These are phyloP conservation scores for Mechanitis messenoides DNA, from an alignment of 2,888 invertebrate genomes.

Conservation along the genomic window DNA sequence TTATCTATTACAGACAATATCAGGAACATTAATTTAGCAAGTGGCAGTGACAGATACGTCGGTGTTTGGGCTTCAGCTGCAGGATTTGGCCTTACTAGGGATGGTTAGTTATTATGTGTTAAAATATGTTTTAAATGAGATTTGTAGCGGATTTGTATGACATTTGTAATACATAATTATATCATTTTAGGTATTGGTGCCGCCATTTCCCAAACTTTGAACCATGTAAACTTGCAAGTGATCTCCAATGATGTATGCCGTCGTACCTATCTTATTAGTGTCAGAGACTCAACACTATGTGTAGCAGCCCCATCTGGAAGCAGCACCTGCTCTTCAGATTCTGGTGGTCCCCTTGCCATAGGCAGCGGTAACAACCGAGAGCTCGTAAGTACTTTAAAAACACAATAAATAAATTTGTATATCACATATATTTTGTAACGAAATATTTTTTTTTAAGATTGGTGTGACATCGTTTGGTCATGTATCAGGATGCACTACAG, in stretches of 20 bases:
- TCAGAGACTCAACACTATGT: background rate
- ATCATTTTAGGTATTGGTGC: background rate
- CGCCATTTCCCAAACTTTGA: background rate
- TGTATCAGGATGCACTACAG: slow-evolving; percentile 30
- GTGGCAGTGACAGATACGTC: slow-evolving; percentile 30
- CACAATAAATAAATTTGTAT: too few species aligned
- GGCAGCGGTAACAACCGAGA: background rate
- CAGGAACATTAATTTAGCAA: slow-evolving; percentile 40
- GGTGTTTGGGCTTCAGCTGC: slow-evolving; percentile 26
- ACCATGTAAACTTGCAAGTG: background rate
- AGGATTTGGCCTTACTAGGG: slow-evolving; percentile 25
- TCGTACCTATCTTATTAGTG: background rate
- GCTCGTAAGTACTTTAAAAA: too few species aligned
- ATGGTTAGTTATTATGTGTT: slow-evolving; percentile 19
- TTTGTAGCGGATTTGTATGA: too few species aligned
- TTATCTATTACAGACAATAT: slow-evolving; percentile 37
- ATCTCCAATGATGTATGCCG: background rate
- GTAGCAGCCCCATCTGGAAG: background rate
- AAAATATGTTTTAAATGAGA: background rate
- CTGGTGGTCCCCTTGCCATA: slow-evolving; percentile 1
- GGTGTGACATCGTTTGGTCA: slow-evolving; percentile 32
- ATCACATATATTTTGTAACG: background rate
- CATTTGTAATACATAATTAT: too few species aligned
- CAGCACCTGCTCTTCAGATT: background rate
- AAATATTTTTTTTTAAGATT: slow-evolving; percentile 21